Evolutionary conservation across 2,888 invertebrate genomes (phyloP).

Genomic region (Drosophila percnosoma): DNA sequence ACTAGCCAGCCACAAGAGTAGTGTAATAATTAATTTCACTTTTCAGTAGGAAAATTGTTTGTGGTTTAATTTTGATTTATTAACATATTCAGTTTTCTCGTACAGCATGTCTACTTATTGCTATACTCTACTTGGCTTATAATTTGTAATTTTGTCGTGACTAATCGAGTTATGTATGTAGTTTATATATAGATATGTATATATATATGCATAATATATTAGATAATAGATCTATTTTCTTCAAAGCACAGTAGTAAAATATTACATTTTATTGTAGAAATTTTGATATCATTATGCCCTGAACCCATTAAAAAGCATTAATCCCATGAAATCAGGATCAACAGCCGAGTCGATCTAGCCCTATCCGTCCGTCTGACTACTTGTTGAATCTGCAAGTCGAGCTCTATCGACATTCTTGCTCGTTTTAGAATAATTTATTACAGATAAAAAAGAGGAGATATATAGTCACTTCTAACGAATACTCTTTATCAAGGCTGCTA

Average conservation of each 20-base stretch:
- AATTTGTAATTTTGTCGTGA: background rate
- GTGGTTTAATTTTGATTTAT: slow-evolving; percentile 6
- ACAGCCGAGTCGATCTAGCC: background rate
- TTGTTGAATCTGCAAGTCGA: background rate
- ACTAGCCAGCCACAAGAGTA: background rate
- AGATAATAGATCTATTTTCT: background rate
- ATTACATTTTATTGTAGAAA: background rate
- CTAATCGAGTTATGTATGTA: background rate
- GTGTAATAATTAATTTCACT: slow-evolving; percentile 8
- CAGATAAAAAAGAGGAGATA: background rate
- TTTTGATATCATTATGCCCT: background rate
- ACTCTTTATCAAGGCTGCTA: background rate
- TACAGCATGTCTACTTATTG: background rate
- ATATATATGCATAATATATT: background rate
- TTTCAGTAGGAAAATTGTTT: background rate
- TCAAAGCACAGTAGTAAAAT: background rate
- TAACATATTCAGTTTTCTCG: background rate
- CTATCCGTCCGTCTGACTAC: background rate
- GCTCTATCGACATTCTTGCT: background rate
- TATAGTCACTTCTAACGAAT: background rate
- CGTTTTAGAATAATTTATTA: background rate
- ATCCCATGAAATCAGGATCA: background rate
- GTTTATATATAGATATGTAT: rapidly evolving
- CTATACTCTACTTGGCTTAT: background rate
- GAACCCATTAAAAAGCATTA: background rate